Evolutionary conservation across 2,888 invertebrate species (phyloP), one percentile per base, ranked within the genome.

Genomic region (Zootermopsis nevadensis): DNA sequence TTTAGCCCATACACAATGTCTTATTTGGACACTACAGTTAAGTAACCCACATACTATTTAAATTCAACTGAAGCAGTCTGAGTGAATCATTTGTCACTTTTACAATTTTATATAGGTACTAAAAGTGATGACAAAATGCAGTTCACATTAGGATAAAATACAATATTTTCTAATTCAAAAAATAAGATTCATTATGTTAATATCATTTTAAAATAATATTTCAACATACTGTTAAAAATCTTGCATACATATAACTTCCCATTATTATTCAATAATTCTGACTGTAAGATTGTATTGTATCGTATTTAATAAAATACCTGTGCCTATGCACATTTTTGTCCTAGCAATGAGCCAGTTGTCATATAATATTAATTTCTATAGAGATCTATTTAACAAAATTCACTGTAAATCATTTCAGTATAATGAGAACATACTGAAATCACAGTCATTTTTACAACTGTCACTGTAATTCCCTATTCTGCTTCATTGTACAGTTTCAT

Each of bases 361-460:
- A 66, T n/a, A n/a, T 27, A 30, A 66, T 66, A 30, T 66, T 30
- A 66, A 1, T 66, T 66, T 66, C 66, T 66, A 30, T 30, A 12
- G 66, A 27, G 27, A 66, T 30, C 66, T 10, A 2, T n/a, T 12
- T 30, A 22, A 19, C 69, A 31, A 69, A 19, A 69, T 69, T 69
- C 33, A 69, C 33, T 69, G 69, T 33, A 74, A 38, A 74, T 74
- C 22, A 74, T 38, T 74, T 74, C 74, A 69, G 69, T 69, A 74
- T 38, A 38, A 42, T 6, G 15, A 19, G 3, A 48, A 48, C 12
- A 33, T 12, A n/a, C n/a, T 42, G 33, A 74, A 31, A 74, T 31
- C 30, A 22, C 15, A 31, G 2, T 2, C 38, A 74, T 10, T n/a
- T 33, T 38, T 27, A 74, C 38, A 74, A 22, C 10, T 38, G 8